phyloP scores from a whole-genome alignment of 2,113 vertebrate species.

The Fregetta grallaria region DNA sequence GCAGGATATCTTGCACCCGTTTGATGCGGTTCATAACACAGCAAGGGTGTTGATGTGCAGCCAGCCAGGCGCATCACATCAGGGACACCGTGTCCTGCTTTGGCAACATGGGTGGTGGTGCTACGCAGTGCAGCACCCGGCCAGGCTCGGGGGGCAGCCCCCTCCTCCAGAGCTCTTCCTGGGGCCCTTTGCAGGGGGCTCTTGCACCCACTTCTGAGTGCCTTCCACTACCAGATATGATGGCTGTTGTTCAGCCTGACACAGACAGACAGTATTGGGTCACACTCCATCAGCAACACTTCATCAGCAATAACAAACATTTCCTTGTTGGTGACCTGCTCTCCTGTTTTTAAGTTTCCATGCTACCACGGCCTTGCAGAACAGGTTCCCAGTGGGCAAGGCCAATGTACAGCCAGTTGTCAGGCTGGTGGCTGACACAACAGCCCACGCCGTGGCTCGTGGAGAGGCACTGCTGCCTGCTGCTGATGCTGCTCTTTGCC shows the following conservation, averaged over 20 bases:
- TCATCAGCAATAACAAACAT: neutral
- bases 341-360: neutral
- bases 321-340: neutral
- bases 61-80: neutral
- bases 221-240: neutral
- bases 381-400: conserved; percentile 17
- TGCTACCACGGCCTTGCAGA: neutral
- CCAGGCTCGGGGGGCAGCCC: neutral
- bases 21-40: neutral
- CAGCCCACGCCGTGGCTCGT: accelerated
- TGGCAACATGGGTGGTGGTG: neutral
- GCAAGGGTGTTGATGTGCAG: neutral
- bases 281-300: neutral
- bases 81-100: neutral
- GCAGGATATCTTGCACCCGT: neutral
- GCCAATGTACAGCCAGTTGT: neutral
- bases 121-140: accelerated
- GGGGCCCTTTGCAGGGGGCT: accelerated
- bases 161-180: neutral
- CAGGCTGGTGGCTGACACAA: neutral
- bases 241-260: neutral
- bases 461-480: neutral
- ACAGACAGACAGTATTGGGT: neutral
- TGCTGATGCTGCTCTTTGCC: neutral
- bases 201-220: accelerated